Evolutionary conservation across 2,888 invertebrate genomes (phyloP).

Genomic region (Geophilus truncorum): DNA sequence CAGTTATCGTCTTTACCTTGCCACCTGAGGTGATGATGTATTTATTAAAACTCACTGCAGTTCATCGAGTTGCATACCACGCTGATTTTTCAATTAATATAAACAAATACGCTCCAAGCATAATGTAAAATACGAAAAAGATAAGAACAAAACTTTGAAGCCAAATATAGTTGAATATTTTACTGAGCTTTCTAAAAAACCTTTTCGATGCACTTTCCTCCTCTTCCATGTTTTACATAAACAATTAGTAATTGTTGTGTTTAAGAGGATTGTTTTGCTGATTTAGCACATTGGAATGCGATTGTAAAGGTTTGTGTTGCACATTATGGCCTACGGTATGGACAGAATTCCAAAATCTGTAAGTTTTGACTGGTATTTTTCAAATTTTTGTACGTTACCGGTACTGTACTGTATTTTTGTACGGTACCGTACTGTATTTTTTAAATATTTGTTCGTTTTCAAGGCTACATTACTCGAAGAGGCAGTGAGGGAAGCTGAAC

Average conservation of each 20-base stretch:
- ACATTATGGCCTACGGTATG: neutral
- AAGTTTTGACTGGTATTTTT: neutral
- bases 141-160: neutral
- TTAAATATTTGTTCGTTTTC: neutral
- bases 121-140: neutral
- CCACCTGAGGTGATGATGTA: neutral
- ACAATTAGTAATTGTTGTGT: neutral
- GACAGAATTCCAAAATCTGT: neutral
- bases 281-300: neutral
- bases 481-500: neutral
- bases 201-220: too few species aligned
- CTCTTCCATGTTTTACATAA: neutral
- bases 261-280: neutral
- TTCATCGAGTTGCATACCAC: neutral
- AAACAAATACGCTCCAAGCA: neutral
- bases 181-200: too few species aligned
- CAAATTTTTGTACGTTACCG: neutral
- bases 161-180: neutral
- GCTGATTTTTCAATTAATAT: neutral
- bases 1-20: neutral
- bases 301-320: neutral
- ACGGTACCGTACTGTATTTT: too few species aligned
- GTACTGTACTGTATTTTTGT: too few species aligned
- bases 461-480: neutral
- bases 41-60: too few species aligned